Percentiles rank a stretch among this genome's conserved stretches.
phyloP scores from a whole-genome alignment of 2,888 invertebrate species.

The Nowickia ferox region DNA sequence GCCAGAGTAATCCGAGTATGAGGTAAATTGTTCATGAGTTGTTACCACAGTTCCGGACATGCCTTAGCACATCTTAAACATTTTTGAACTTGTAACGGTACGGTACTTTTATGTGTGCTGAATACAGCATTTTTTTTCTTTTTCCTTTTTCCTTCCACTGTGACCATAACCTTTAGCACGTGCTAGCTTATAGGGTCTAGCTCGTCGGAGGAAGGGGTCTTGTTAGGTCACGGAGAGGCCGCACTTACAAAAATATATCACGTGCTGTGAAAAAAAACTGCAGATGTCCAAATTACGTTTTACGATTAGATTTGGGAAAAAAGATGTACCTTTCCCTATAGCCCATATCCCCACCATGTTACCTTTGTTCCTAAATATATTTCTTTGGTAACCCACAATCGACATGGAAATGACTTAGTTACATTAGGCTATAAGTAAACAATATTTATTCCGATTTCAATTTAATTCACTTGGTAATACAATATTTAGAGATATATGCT shows the following conservation, averaged over 20 bases:
- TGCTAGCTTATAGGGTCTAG: not conserved
- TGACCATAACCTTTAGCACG: not conserved
- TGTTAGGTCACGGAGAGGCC: not conserved
- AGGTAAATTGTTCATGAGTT: too few relatives aligned
- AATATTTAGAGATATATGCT: too few relatives aligned
- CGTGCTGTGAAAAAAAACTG: not conserved
- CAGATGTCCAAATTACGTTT: not conserved
- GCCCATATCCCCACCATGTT: not conserved
- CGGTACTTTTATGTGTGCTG: not conserved
- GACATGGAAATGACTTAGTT: not conserved
- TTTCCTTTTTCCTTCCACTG: not conserved
- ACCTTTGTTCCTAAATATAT: not conserved
- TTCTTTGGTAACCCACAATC: not conserved
- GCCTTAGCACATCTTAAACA: too few relatives aligned
- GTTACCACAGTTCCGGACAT: too few relatives aligned
- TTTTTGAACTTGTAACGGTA: not conserved
- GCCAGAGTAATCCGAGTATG: too few relatives aligned
- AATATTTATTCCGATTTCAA: too few relatives aligned
- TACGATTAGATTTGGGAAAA: not conserved
- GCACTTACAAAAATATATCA: not conserved
- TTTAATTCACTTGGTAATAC: too few relatives aligned
- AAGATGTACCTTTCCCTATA: not conserved
- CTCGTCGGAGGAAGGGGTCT: not conserved
- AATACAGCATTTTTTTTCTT: not conserved
- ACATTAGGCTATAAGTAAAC: not conserved